These are phyloP conservation scores for Rhinatrema bivittatum DNA, from an alignment of 2,797 vertebrate species.

Conservation along the genomic window DNA sequence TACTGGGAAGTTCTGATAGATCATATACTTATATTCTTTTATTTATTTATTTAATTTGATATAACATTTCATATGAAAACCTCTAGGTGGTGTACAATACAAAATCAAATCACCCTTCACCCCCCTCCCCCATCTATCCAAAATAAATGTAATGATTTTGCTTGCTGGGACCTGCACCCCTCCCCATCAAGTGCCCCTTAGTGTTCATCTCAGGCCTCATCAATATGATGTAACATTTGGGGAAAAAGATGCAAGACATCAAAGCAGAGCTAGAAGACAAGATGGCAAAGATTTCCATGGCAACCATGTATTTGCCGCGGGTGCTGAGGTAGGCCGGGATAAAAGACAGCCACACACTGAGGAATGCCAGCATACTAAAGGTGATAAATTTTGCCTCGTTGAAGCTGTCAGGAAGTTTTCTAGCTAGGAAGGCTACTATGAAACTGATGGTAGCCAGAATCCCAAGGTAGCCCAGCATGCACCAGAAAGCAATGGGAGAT, in stretches of 20 bases:
- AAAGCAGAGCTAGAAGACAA: conserved; percentile 1
- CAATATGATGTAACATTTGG: conserved; percentile 12
- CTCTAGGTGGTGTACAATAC: too few relatives aligned
- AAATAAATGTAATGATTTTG: too few relatives aligned
- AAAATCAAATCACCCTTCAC: too few relatives aligned
- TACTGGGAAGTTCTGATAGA: too few relatives aligned
- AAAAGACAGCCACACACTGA: conserved; percentile 8
- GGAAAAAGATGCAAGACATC: conserved; percentile 6
- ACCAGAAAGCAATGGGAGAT: not conserved
- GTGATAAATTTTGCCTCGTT: conserved; percentile 12
- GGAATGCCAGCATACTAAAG: conserved; percentile 11
- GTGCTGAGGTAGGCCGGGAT: conserved; percentile 1
- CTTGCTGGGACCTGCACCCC: too few relatives aligned
- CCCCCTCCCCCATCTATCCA: too few relatives aligned
- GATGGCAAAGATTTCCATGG: conserved; percentile 12
- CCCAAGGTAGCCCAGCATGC: conserved; percentile 1
- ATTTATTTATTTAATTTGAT: too few relatives aligned
- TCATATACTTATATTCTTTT: too few relatives aligned
- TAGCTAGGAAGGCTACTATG: not conserved
- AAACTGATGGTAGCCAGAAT: conserved; percentile 4
- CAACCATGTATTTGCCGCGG: not conserved
- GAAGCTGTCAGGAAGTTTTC: conserved; percentile 9
- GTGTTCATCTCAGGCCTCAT: conserved; percentile 3
- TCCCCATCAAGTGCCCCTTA: not conserved
- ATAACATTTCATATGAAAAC: too few relatives aligned